phyloP scores from a whole-genome alignment of 2,113 vertebrate species.

The Lota lota region DNA sequence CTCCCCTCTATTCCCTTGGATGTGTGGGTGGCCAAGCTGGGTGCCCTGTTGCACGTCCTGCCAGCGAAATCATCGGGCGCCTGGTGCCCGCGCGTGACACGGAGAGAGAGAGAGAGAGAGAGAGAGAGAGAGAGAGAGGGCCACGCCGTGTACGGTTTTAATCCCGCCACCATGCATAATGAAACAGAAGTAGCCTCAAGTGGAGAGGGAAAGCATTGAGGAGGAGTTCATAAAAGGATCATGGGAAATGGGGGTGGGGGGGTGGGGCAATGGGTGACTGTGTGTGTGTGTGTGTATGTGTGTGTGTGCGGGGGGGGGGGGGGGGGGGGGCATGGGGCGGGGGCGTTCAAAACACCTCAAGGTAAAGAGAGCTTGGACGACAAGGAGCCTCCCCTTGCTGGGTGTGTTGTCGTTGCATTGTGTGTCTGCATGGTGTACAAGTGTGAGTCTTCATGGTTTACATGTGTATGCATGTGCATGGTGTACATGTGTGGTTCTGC shows the following conservation, averaged over 20 bases:
- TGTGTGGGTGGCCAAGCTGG: slow-evolving; percentile 73
- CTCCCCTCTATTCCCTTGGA: slow-evolving; percentile 49
- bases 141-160: slow-evolving; percentile 67
- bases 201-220: slow-evolving; percentile 57
- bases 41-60: slow-evolving; percentile 66
- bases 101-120: background rate
- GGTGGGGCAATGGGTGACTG: slow-evolving; percentile 2
- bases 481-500: background rate
- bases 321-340: slow-evolving; percentile 41
- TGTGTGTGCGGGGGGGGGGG: slow-evolving; percentile 25
- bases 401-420: too few relatives aligned
- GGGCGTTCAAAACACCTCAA: slow-evolving; percentile 59
- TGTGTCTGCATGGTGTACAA: too few relatives aligned
- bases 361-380: slow-evolving; percentile 45
- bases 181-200: slow-evolving; percentile 74
- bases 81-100: slow-evolving; percentile 55
- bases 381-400: slow-evolving; percentile 19
- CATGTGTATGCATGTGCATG: slow-evolving; percentile 28
- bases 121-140: slow-evolving; percentile 42
- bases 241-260: slow-evolving; percentile 38
- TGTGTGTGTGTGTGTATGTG: too few relatives aligned
- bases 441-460: background rate
- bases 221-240: slow-evolving; percentile 67
- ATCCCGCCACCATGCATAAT: slow-evolving; percentile 74
- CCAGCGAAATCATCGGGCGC: slow-evolving; percentile 60